Base-by-base conservation (phyloP, 2,888 invertebrate species). In the Clepsis dumicolana region DNA sequence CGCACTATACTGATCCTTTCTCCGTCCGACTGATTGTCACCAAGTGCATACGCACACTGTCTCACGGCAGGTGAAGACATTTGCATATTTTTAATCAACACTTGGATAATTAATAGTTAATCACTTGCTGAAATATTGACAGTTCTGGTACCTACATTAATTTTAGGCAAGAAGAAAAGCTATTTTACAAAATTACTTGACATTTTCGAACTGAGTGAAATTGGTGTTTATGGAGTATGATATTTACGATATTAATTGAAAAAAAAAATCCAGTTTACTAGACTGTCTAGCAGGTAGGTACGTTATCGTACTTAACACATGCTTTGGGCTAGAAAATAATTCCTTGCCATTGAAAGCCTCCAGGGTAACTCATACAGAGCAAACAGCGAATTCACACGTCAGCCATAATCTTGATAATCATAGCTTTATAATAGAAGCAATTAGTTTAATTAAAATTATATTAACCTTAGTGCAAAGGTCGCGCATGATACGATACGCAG, bases 401-500 rank as follows among this genome's bases (percentile, higher is more conserved):
- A 56, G 35, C 21, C 27, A 27, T 62, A 56, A 66, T 66, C 66
- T 62, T 25, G 50, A 18, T 64, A 61, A 54, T 61, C 44, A 54
- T 32, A 54, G 44, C 32, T 35, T 25, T 62, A 70, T 65, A 65
- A 72, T 73, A 73, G 32, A 24, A 41, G 80, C 80, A 83, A 84
- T 82, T 82, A 83, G 78, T 85, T 81, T 84, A 85, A 80, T 78
- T 78, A 76, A 79, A 79, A 50, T 21, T 21, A 68, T 79, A 82
- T 77, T 80, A 79, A 81, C 84, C 86, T 85, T 77, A 83, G 73
- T 67, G 76, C 80, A 85, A 82, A 90, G 89, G 89, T 86, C 85
- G 80, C 75, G 38, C 67, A 16, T 68, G 63, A 57, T 68, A 63
- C 52, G 52, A 18, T 27, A 41, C 12, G 41, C 67, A 7, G 67